Conservation (phyloP, 2,797 vertebrate genomes). For the Sebastes vulpes region DNA sequence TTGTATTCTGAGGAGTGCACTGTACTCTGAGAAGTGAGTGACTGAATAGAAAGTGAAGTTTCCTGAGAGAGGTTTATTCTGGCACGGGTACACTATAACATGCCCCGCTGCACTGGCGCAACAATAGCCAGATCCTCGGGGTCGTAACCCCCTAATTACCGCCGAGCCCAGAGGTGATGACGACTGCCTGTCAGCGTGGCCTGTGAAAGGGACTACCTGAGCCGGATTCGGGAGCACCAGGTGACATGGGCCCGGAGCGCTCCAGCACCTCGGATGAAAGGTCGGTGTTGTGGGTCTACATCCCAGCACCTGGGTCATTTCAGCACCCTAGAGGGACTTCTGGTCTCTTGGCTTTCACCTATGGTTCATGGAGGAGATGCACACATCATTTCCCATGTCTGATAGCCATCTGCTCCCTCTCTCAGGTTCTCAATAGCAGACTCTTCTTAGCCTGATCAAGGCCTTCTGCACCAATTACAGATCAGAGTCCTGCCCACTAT, state of each 20-base stretch:
- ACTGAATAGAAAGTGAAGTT: constrained; percentile 79
- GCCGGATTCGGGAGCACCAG: constrained; percentile 51
- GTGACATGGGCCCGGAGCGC: constrained; percentile 65
- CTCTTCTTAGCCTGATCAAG: constrained; percentile 74
- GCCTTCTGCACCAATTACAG: constrained; percentile 73
- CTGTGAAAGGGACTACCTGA: constrained; percentile 74
- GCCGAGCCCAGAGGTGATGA: constrained; percentile 65
- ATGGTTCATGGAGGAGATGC: constrained; percentile 48
- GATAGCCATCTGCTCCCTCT: constrained; percentile 73
- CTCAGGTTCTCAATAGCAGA: constrained; percentile 61
- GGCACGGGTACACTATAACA: constrained; percentile 65
- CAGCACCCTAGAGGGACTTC: constrained; percentile 70
- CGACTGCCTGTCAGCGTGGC: constrained; percentile 54
- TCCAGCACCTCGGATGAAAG: constrained; percentile 80
- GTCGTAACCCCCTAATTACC: constrained; percentile 81
- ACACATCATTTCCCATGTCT: constrained; percentile 74
- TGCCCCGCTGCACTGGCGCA: constrained; percentile 53
- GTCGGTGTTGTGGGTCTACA: constrained; percentile 62
- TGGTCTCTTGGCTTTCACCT: constrained; percentile 78
- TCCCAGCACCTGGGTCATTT: constrained; percentile 69
- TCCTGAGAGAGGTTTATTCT: constrained; percentile 82
- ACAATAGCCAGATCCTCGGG: constrained; percentile 70
- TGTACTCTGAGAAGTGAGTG: constrained; percentile 60
- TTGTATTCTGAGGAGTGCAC: constrained; percentile 73
- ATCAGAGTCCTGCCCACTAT: constrained; percentile 52